Conservation (phyloP, 2,797 vertebrate genomes). For the Gouania willdenowi region DNA sequence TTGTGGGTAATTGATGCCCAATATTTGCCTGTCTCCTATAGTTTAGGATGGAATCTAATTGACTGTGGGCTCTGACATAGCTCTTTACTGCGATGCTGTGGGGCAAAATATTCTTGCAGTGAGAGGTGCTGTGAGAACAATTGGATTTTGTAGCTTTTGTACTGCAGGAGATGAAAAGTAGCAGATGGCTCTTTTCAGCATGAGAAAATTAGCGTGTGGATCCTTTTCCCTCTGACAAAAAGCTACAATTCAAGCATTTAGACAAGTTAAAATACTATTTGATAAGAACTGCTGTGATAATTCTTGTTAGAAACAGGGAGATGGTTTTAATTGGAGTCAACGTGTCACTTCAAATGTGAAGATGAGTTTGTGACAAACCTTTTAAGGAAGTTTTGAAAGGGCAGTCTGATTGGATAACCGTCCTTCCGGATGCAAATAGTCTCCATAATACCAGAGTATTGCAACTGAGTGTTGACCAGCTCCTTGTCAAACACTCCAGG, state of each 20-base stretch:
- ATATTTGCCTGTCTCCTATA: constrained; percentile 4
- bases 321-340: not conserved
- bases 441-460: constrained; percentile 91
- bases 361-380: constrained; percentile 71
- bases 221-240: constrained; percentile 5
- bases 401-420: constrained; percentile 87
- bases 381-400: constrained; percentile 85
- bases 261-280: not conserved
- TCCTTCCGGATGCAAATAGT: constrained; percentile 92
- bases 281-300: not conserved
- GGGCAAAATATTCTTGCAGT: constrained; percentile 20
- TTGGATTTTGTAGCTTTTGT: constrained; percentile 24
- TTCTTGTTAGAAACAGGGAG: not conserved
- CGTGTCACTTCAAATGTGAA: not conserved
- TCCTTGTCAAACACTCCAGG: constrained; percentile 86
- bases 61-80: constrained; percentile 1
- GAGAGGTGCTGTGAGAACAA: constrained; percentile 31
- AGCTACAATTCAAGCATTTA: constrained; percentile 8
- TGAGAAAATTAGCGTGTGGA: constrained; percentile 24
- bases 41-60: constrained; percentile 4
- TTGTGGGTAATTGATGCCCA: not conserved
- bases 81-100: constrained; percentile 1
- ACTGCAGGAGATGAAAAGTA: constrained; percentile 15
- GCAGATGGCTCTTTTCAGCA: constrained; percentile 34
- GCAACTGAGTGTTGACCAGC: constrained; percentile 83